Evolutionary conservation across 2,113 vertebrate genomes (phyloP), one percentile per base, ranked within the genome.

Genomic region (Peromyscus maniculatus): DNA sequence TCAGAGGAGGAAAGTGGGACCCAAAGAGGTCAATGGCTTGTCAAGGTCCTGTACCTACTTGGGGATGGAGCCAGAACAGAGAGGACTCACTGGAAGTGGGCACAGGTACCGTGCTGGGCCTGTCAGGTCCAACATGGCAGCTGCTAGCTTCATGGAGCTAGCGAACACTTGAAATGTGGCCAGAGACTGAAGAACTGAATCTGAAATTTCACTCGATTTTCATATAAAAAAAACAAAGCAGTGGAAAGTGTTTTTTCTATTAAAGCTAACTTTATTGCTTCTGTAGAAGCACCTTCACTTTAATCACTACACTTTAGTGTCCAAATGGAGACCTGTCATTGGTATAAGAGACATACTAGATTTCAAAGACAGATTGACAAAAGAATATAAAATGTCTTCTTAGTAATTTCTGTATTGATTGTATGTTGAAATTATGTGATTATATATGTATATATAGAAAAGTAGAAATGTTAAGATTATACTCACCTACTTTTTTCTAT

Each of bases 1-100:
- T 91, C 89, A 95, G 83, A 67, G 39, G 39, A 93, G 49, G 77
- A 80, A 92, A 77, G n/a, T n/a, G 39, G 86, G 26, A 39, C 79
- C 67, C 17, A 36, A 24, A 87, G 43, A 83, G 21, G 75, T 49
- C 26, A 52, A 19, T 24, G 52, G 67, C 31, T 31, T 94, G 59
- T 86, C 19, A 92, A 91, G 74, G 39, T 59, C 66, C 36, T 52
- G 82, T n/a, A 64, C 74, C 43, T 52, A 22, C 24, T 5, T 88
- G 89, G 64, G 82, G 49, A 86, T 62, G 88, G 86, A 96, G 31
- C 28, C 6, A 13, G 62, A 43, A 43, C 0, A 39, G 52, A 72
- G 43, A 78, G 16, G 19, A 36, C 17, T 89, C 77, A 21, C 24
- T 31, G 69, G 72, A 88, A 84, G 43, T 12, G 11, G 11, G 49